phyloP scores from a whole-genome alignment of 2,113 vertebrate species.

The Gulo gulo region DNA sequence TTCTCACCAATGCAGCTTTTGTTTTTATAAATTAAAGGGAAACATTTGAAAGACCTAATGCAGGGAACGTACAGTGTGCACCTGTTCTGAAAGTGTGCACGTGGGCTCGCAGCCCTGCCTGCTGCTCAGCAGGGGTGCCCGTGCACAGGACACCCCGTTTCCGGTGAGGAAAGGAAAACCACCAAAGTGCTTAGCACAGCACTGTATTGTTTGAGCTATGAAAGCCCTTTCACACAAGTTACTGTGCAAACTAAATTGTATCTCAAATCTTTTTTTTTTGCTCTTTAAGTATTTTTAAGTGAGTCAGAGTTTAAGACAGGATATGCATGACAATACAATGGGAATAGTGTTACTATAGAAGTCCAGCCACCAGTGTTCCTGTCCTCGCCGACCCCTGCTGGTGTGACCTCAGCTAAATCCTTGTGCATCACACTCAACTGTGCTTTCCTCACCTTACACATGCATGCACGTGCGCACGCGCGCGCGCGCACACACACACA shows the following conservation, averaged over 20 bases:
- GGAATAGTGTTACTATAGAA: neutral
- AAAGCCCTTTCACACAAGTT: neutral
- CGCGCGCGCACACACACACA: no score
- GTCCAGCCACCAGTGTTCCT: neutral
- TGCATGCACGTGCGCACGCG: rapidly evolving
- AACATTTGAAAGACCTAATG: neutral
- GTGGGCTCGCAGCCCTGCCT: neutral
- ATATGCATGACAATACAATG: rapidly evolving
- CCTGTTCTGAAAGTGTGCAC: neutral
- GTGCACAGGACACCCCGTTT: neutral
- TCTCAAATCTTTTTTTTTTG: neutral
- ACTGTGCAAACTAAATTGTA: neutral
- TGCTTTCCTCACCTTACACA: neutral
- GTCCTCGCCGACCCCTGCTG: rapidly evolving
- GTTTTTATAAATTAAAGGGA: neutral
- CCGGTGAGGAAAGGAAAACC: no score
- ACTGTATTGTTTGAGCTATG: rapidly evolving
- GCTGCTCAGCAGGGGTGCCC: rapidly evolving
- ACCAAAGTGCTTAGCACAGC: neutral
- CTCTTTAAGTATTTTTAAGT: neutral
- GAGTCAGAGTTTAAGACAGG: neutral
- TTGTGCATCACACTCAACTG: neutral
- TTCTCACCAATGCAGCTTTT: neutral
- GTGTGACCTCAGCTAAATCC: neutral
- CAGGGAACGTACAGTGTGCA: neutral